Conservation (phyloP, 2,888 invertebrate genomes). For the Stenurella melanura region DNA sequence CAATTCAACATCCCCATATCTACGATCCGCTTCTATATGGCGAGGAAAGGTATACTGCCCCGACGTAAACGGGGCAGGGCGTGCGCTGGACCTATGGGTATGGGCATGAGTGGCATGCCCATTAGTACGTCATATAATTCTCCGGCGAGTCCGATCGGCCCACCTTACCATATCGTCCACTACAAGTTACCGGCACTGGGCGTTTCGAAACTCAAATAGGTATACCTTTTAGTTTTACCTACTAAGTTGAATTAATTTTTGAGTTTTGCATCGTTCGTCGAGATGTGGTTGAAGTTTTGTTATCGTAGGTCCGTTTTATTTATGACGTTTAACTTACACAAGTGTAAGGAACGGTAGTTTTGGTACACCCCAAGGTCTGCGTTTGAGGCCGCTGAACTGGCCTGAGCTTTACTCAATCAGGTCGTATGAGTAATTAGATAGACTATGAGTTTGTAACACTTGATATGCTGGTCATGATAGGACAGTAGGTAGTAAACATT, state of each 20-base stretch:
- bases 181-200: slow-evolving; percentile 82
- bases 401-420: too few species aligned
- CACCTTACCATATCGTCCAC: slow-evolving; percentile 86
- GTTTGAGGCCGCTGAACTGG: neutral
- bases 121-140: slow-evolving; percentile 69
- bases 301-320: slow-evolving; percentile 35
- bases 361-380: neutral
- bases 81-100: slow-evolving; percentile 74
- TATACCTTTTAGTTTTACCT: slow-evolving; percentile 29
- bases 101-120: slow-evolving; percentile 61
- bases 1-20: slow-evolving; percentile 92
- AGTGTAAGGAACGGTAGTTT: neutral
- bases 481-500: too few species aligned
- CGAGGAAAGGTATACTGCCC: slow-evolving; percentile 88
- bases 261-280: neutral
- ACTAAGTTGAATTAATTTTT: slow-evolving; percentile 9
- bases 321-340: slow-evolving; percentile 24
- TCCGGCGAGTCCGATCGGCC: slow-evolving; percentile 80
- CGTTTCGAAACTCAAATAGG: slow-evolving; percentile 73
- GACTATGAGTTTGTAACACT: too few species aligned
- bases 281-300: slow-evolving; percentile 28
- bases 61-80: slow-evolving; percentile 84
- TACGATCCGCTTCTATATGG: slow-evolving; percentile 92
- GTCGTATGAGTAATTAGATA: neutral
- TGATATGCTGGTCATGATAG: too few species aligned